phyloP scores from a whole-genome alignment of 2,888 invertebrate genomes.

The Hemistola chrysoprasaria region DNA sequence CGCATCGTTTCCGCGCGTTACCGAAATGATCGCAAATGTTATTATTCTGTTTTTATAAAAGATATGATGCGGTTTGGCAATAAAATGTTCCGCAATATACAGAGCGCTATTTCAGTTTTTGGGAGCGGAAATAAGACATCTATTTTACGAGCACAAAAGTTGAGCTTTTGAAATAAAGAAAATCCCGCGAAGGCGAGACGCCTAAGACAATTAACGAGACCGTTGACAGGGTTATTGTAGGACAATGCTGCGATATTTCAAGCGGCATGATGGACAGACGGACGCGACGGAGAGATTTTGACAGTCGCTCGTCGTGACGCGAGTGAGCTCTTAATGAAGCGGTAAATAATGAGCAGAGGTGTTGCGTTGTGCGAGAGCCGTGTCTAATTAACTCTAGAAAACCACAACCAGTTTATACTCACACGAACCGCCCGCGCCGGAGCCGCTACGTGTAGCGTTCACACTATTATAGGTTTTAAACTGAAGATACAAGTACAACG shows the following conservation, averaged over 20 bases:
- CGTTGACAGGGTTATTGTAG: constrained; percentile 76
- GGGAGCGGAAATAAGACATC: constrained; percentile 53
- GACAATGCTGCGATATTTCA: constrained; percentile 75
- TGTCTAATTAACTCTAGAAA: constrained; percentile 72
- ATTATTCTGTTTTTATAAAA: constrained; percentile 62
- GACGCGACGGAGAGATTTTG: constrained; percentile 68
- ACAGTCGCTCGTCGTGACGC: constrained; percentile 71
- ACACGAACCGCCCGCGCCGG: constrained; percentile 36
- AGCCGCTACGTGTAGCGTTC: constrained; percentile 39
- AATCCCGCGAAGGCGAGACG: constrained; percentile 49
- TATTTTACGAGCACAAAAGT: constrained; percentile 57
- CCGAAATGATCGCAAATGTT: constrained; percentile 54
- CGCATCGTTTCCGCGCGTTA: constrained; percentile 65
- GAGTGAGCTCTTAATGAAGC: constrained; percentile 79
- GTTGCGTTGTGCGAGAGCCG: constrained; percentile 65
- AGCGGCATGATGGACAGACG: constrained; percentile 55
- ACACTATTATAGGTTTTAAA: constrained; percentile 45
- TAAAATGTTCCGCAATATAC: constrained; percentile 51
- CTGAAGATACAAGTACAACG: constrained; percentile 43
- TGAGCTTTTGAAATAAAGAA: constrained; percentile 51
- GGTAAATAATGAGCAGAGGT: constrained; percentile 79
- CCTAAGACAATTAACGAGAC: constrained; percentile 71
- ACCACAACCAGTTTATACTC: constrained; percentile 51
- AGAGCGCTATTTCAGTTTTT: constrained; percentile 42
- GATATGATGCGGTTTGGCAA: constrained; percentile 56